Conservation (phyloP, 1,140 invertebrate genomes). For the Marisa cornuarietis region DNA sequence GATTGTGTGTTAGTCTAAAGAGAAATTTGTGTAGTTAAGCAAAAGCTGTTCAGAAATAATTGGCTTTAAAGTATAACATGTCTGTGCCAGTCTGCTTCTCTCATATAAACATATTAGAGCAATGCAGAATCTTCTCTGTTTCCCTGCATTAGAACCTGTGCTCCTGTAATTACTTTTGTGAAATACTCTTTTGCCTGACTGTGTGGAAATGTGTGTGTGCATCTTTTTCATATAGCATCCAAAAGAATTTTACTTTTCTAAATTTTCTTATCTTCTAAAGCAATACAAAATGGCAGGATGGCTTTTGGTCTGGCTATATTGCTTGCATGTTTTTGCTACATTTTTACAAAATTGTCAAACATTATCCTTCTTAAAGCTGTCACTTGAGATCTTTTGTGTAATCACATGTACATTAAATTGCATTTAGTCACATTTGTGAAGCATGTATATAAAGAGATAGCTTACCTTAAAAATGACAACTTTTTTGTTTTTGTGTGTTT, state of each 20-base stretch:
- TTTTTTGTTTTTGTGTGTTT: too few relatives aligned
- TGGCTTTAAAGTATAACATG: neutral
- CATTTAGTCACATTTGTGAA: too few relatives aligned
- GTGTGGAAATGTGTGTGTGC: conserved; percentile 9
- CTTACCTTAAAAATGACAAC: too few relatives aligned
- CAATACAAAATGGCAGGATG: neutral
- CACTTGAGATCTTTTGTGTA: too few relatives aligned
- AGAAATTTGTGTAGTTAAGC: neutral
- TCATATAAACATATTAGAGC: neutral
- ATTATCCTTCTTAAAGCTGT: too few relatives aligned
- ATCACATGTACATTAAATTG: too few relatives aligned
- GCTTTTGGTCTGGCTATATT: too few relatives aligned
- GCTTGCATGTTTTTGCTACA: too few relatives aligned
- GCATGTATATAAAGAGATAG: too few relatives aligned
- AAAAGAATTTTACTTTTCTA: neutral
- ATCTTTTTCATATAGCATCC: neutral
- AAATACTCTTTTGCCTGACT: too few relatives aligned
- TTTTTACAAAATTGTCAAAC: too few relatives aligned
- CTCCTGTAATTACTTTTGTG: neutral
- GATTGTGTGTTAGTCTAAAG: too few relatives aligned
- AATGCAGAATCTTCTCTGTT: neutral
- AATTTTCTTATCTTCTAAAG: neutral
- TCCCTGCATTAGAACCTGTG: neutral
- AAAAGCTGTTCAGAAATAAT: neutral
- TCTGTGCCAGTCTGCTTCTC: neutral